These are phyloP conservation scores for Trichechus manatus DNA, from an alignment of 2,113 vertebrate species.

Conservation along the genomic window DNA sequence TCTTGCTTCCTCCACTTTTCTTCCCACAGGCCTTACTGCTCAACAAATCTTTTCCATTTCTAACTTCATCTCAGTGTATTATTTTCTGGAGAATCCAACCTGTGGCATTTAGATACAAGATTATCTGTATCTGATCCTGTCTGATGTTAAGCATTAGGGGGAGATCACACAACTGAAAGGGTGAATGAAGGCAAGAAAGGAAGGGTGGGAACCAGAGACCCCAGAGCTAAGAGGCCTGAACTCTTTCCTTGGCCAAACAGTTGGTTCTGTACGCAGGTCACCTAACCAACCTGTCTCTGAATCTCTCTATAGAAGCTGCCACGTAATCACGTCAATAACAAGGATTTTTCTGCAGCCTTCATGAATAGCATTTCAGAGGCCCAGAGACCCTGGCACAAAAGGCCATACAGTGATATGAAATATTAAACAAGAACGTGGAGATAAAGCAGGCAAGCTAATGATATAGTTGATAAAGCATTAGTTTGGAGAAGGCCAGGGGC, in stretches of 20 bases:
- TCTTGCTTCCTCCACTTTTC: too few relatives aligned
- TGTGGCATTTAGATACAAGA: not conserved
- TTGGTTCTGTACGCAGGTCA: not conserved
- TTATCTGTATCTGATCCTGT: not conserved
- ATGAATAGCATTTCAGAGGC: not conserved
- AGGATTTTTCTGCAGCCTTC: not conserved
- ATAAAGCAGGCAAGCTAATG: conserved; percentile 26
- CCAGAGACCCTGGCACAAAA: not conserved
- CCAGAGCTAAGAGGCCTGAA: not conserved
- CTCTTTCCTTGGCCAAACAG: not conserved
- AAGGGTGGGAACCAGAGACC: not conserved
- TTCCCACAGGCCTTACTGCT: not conserved
- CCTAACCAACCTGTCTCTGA: not conserved
- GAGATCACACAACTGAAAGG: not conserved
- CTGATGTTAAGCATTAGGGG: too few relatives aligned
- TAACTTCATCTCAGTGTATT: not conserved
- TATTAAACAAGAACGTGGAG: not conserved
- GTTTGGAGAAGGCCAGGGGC: not conserved
- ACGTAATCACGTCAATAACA: not conserved
- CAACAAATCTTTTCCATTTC: not conserved
- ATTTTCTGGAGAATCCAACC: not conserved
- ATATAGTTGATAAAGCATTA: not conserved
- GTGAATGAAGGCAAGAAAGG: not conserved
- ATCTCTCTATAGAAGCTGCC: not conserved
- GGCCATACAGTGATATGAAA: not conserved